Evolutionary conservation across 2,113 vertebrate species (phyloP), one percentile per base, ranked within the genome.

Genomic region (Peromyscus maniculatus): DNA sequence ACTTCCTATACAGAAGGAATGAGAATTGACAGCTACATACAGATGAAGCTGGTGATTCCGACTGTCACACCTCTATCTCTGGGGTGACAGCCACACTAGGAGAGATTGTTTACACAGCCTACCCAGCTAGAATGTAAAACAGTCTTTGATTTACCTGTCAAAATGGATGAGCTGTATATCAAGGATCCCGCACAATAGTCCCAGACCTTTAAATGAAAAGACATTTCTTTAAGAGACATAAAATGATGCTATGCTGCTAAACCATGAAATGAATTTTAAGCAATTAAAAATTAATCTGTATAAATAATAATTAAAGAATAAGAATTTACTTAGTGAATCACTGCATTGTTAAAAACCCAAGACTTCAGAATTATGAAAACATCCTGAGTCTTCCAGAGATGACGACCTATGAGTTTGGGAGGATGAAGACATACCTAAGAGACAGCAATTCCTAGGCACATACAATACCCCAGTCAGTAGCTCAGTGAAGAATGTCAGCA

Each of bases 131-230:
- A 36, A 2, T 1, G 21, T 3, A 28, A 0, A 71, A 9, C 3
- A 21, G 1, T 31, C 9, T 46, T 13, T 72, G 66, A 69, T 66
- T 57, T 98, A 99, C 99, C 99, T 97, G 99, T 98, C 82, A 99
- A 97, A 71, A 99, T 99, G 97, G 98, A 98, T 22, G 99, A 99
- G 78, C 98, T 99, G 98, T 99, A 98, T 28, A 98, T 96, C 75
- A 99, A 69, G 2, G 98, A 91, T 89, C 98, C 95, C 1, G 95
- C 86, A 95, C 72, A 97, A 97, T 98, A 98, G 98, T 99, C 95
- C 99, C 99, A 99, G 13, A 99, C 98, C 99, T 99, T 89, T 9
- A 49, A 66, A 55, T 75, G 97, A 93, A 96, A 55, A 89, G 69
- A 86, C 5, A 7, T 3, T n/a, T 52, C 84, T 49, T 97, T 46